Evolutionary conservation across 2,113 vertebrate species (phyloP).

Genomic region (Saguinus midas): DNA sequence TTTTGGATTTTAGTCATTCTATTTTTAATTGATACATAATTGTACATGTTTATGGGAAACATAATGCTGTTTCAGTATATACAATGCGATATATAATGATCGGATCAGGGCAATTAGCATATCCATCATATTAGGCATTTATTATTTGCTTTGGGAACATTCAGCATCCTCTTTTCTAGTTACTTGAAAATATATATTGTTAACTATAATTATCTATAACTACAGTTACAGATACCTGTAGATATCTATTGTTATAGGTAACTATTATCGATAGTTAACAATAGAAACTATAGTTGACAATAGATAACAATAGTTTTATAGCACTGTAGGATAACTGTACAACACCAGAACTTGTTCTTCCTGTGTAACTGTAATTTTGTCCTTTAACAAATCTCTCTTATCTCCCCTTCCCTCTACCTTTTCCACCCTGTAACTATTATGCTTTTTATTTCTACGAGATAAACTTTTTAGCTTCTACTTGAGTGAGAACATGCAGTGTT

Average conservation of each 20-base stretch:
- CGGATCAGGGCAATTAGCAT: background rate
- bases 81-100: background rate
- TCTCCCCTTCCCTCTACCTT: too few species aligned
- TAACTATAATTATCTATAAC: background rate
- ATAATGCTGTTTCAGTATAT: background rate
- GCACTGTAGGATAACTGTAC: background rate
- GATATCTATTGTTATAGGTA: too few species aligned
- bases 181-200: background rate
- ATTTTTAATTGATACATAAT: background rate
- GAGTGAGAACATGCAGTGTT: too few species aligned
- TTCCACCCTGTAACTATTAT: too few species aligned
- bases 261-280: too few species aligned
- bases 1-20: conserved; percentile 19
- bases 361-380: background rate
- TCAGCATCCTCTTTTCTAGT: background rate
- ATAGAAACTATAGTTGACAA: too few species aligned
- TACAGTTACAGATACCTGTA: too few species aligned
- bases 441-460: too few species aligned
- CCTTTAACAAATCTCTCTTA: too few species aligned
- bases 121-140: background rate
- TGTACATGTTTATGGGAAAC: background rate
- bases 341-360: background rate
- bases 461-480: too few species aligned
- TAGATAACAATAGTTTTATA: too few species aligned
- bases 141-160: background rate